Base-by-base conservation (phyloP, 92 coral and sea anemone genomes). In the Phymanthus crucifer region DNA sequence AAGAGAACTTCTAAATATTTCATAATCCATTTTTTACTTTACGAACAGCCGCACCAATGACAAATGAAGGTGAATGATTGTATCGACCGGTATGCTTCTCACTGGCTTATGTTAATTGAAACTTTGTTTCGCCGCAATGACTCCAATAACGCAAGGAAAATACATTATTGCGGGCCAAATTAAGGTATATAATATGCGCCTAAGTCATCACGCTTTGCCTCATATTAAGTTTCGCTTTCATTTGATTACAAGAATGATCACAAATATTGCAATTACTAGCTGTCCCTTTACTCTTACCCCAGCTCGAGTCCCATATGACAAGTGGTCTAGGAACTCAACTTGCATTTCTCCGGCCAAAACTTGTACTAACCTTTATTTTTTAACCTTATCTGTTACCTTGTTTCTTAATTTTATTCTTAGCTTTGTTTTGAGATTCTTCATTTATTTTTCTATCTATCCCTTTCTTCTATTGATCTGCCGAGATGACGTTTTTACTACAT, bases 51-150 rank as follows among this genome's bases (percentile, higher is more conserved):
- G 97, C 97, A 69, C 97, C 97, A 92, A 92, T 92, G 78, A 79
- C 74, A 86, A 76, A 77, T 19, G 79, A 71, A 48, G 77, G 50
- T 65, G 80, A 75, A 78, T 91, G 89, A 91, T 86, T 89, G 92
- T 83, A 77, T 77, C 86, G 83, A 79, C 66, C 80, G 90, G 93
- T 87, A 81, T 72, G 93, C 84, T 90, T 80, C 83, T 85, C 85
- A 85, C 83, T 84, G 86, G 88, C 73, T 70, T 77, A 80, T 71
- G 92, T 83, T 92, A 92, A 92, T 92, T 92, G 91, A 90, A 92
- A 92, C 94, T 87, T 87, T 92, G 97, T 92, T 90, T 83, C 94
- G 78, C 91, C 94, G 93, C 97, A 76, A 83, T 64, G 84, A 74
- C 48, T 87, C 79, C 57, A 92, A 92, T 87, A 89, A 90, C 79